phyloP scores from a whole-genome alignment of 2,797 vertebrate genomes.

The Tachyglossus aculeatus region DNA sequence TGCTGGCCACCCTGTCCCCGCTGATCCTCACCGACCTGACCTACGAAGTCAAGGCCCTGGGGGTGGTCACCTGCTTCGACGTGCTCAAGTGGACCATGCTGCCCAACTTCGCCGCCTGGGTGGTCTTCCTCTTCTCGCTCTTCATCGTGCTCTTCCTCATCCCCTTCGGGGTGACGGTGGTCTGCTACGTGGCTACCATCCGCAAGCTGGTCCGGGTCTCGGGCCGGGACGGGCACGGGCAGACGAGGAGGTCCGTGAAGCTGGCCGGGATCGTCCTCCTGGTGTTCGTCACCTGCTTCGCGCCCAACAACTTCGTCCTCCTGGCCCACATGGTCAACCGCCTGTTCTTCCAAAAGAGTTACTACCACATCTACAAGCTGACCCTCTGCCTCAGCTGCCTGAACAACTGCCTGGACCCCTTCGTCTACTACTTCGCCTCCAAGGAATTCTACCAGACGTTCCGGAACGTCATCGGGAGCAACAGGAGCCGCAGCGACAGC shows the following conservation, averaged over 20 bases:
- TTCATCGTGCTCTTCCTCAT: constrained; percentile 84
- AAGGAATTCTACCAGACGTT: constrained; percentile 83
- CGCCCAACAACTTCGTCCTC: constrained; percentile 89
- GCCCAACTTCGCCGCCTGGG: constrained; percentile 78
- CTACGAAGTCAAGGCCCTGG: constrained; percentile 74
- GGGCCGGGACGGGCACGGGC: constrained; percentile 46
- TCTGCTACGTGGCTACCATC: constrained; percentile 87
- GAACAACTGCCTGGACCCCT: constrained; percentile 93
- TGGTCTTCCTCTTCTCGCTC: constrained; percentile 80
- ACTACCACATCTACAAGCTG: constrained; percentile 89
- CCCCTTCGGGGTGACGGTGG: constrained; percentile 85
- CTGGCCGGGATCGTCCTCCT: constrained; percentile 82
- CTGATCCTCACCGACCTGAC: constrained; percentile 86
- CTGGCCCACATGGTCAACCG: constrained; percentile 80
- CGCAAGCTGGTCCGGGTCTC: constrained; percentile 72
- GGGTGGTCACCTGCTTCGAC: constrained; percentile 91
- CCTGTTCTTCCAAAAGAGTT: constrained; percentile 72
- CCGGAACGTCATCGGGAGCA: too few species aligned
- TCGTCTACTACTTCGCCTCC: constrained; percentile 94
- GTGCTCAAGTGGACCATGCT: constrained; percentile 86
- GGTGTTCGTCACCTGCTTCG: constrained; percentile 87
- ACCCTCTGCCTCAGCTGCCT: constrained; percentile 88
- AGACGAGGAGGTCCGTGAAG: constrained; percentile 79
- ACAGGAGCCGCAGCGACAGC: too few species aligned
- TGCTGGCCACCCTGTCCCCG: constrained; percentile 80